These are phyloP conservation scores for Pseudachorutes palmiensis DNA, from an alignment of 1,140 invertebrate genomes.

Conservation along the genomic window DNA sequence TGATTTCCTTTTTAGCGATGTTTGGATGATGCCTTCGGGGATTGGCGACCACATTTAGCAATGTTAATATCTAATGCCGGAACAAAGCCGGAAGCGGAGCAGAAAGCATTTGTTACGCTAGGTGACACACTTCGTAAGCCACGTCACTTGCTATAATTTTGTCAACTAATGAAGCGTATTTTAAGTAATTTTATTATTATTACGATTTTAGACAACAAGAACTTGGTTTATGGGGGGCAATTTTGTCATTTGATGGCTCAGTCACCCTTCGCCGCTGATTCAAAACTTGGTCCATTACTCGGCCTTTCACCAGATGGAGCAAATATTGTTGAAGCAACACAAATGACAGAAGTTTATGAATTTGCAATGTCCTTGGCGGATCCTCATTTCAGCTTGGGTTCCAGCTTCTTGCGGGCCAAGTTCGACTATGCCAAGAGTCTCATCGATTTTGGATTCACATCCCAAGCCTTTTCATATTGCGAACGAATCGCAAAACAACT, in stretches of 20 bases:
- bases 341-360: conserved; percentile 90
- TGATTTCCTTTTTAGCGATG: too few species aligned
- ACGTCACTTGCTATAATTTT: neutral
- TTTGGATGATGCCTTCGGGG: conserved; percentile 81
- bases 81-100: conserved; percentile 66
- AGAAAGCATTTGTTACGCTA: conserved; percentile 69
- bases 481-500: conserved; percentile 59
- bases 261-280: conserved; percentile 60
- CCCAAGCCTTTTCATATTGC: conserved; percentile 70
- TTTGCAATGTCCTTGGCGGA: conserved; percentile 76
- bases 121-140: conserved; percentile 53
- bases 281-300: conserved; percentile 50
- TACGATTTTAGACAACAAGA: conserved; percentile 33
- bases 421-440: conserved; percentile 59
- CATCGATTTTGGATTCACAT: conserved; percentile 64
- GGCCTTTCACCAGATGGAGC: conserved; percentile 59
- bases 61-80: conserved; percentile 87
- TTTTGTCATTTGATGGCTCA: conserved; percentile 89
- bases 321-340: conserved; percentile 59
- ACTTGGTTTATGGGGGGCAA: conserved; percentile 67
- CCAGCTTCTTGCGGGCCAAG: conserved; percentile 43
- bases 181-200: neutral
- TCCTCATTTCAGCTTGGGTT: conserved; percentile 42
- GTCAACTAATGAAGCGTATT: conserved; percentile 38
- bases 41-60: conserved; percentile 90